Evolutionary conservation across 2,797 vertebrate species (phyloP).

Genomic region (Urophycis tenuis): DNA sequence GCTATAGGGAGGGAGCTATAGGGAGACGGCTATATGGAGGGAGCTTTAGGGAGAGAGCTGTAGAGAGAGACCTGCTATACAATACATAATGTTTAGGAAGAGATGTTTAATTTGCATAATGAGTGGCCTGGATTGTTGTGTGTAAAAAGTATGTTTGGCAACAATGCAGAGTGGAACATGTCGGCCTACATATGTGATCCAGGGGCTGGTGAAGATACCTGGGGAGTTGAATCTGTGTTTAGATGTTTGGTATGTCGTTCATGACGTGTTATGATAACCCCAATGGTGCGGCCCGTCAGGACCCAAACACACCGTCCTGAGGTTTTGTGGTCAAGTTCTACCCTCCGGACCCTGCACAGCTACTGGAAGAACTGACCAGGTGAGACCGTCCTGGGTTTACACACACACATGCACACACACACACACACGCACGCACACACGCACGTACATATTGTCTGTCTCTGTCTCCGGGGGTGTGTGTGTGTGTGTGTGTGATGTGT

Average conservation of each 20-base stretch:
- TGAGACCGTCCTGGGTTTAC: slow-evolving; percentile 53
- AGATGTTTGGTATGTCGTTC: neutral
- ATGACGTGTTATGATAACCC: neutral
- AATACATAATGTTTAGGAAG: too few relatives aligned
- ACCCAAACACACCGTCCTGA: slow-evolving; percentile 84
- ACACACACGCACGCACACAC: too few relatives aligned
- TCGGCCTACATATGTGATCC: neutral
- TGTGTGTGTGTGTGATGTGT: too few relatives aligned
- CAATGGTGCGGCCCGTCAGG: slow-evolving; percentile 62
- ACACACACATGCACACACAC: neutral
- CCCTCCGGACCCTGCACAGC: slow-evolving; percentile 87
- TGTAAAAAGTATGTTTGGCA: neutral
- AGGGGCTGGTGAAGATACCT: neutral
- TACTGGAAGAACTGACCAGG: slow-evolving; percentile 94
- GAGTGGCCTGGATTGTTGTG: neutral
- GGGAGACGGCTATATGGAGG: too few relatives aligned
- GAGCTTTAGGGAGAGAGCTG: too few relatives aligned
- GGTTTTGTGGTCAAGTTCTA: slow-evolving; percentile 98
- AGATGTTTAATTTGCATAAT: too few relatives aligned
- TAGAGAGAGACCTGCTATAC: neutral
- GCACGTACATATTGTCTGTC: too few relatives aligned
- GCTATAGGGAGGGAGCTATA: too few relatives aligned
- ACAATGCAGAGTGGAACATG: neutral
- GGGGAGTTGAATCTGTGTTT: neutral
- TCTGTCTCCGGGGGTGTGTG: too few relatives aligned